Evolutionary conservation across 2,888 invertebrate genomes (phyloP), one percentile per base, ranked within the genome.

Genomic region (Trissolcus japonicus): DNA sequence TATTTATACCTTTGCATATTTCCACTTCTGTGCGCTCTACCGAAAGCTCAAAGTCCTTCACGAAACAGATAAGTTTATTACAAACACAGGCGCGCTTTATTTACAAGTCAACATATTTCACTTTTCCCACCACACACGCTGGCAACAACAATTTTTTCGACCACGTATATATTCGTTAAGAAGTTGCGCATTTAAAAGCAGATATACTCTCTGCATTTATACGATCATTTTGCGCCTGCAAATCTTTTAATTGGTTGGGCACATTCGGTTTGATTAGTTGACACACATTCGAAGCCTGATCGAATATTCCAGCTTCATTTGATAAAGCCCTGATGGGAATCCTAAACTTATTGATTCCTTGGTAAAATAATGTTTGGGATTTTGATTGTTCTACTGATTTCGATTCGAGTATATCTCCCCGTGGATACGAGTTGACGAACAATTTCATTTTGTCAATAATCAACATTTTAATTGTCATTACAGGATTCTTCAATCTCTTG

Each of bases 1-100:
- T 79, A 79, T 79, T 77, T 77, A 77, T 79, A 75, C 66, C 74
- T 71, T 72, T 77, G 76, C 79, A 75, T 74, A 75, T 69, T 79
- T 77, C 74, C 69, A 66, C 77, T 79, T 66, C 65, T 63, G 65
- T 76, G 79, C 69, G 60, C 55, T 69, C 61, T 57, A 16, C 59
- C 72, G 61, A 77, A 74, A 77, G 57, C 67, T 68, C 66, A 72
- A 75, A 72, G 62, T 76, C 66, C 60, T 74, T 46, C 21, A 43
- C 53, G 55, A 53, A 76, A 75, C 65, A 71, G 76, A 73, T 79
- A 75, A 71, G 71, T 74, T 74, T 78, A 74, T 74, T 74, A 62
- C 46, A 41, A 61, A 48, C 50, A 67, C 48, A 63, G 25, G 19
- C 53, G 50, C 19, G 25, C 11, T 54, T 68, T 75, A 60, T 63